A percentile compares a stretch with the other conserved stretches of the same genome.
Conservation (phyloP, 2,113 vertebrate species). For the Nibea coibor region DNA sequence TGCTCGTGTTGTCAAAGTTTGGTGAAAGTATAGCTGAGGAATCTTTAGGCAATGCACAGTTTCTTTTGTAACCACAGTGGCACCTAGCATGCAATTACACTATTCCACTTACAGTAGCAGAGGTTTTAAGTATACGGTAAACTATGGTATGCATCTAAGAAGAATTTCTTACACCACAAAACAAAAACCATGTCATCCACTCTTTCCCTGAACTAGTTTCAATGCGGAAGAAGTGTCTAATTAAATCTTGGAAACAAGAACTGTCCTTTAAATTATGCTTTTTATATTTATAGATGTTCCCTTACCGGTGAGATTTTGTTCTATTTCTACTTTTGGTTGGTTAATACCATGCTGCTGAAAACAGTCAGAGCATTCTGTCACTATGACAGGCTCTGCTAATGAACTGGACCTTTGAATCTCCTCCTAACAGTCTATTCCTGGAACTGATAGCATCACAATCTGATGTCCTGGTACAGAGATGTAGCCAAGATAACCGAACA, state of each 20-base stretch:
- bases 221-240: neutral
- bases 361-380: conserved; percentile 52
- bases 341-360: conserved; percentile 39
- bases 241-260: neutral
- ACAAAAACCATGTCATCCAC: neutral
- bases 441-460: conserved; percentile 63
- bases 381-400: conserved; percentile 64
- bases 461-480: conserved; percentile 62
- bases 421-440: conserved; percentile 60
- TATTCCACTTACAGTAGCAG: too few species aligned
- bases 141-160: too few species aligned
- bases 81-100: neutral
- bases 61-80: neutral
- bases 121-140: too few species aligned
- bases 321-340: conserved; percentile 31
- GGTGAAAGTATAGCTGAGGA: neutral
- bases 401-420: conserved; percentile 69
- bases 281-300: conserved; percentile 22
- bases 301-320: conserved; percentile 31
- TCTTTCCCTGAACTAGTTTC: neutral
- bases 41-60: neutral
- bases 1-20: neutral
- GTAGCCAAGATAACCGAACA: conserved; percentile 53
- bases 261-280: neutral
- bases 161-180: neutral